Evolutionary conservation across 1,140 invertebrate species (phyloP), one percentile per base, ranked within the genome.

Genomic region (Drosophila neocordata): DNA sequence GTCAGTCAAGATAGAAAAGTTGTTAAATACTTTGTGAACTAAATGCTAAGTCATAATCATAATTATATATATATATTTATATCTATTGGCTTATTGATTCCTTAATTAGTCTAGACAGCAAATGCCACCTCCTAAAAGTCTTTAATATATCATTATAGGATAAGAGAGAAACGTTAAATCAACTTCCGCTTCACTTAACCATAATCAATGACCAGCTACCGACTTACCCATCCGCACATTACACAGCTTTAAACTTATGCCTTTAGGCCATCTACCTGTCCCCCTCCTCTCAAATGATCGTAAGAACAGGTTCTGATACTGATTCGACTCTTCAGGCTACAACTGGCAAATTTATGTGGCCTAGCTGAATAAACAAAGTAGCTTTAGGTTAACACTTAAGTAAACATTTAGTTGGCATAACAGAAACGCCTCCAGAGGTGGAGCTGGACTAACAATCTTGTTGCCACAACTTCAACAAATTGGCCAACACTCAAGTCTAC

Each of bases 401-500:
- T 82, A 69, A 83, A 88, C 83, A 82, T 63, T 70, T 81, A 63
- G 79, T 66, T 81, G 68, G 73, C 83, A 79, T 52, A 65, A 66
- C 73, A 58, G 52, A 55, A 79, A 80, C 77, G 67, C 77, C 80
- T 53, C 56, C 59, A 15, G 38, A 20, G 41, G 41, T 37, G 20
- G 51, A 53, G 13, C 11, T 38, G 53, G 24, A 27, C 66, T 63
- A 79, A 69, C 63, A 61, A 57, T 41, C 52, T 63, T 65, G 53
- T 69, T 81, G 66, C 41, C 38, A 35, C 35, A 55, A 69, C 68
- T 67, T 67, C 60, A 65, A 70, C 70, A 72, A 69, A 72, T 77
- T 60, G 77, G 44, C 72, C 71, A 76, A 48, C 41, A 48, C 41
- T 48, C 41, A 8, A 48, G 41, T 48, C 41, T 1, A 11, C 41